Evolutionary conservation across 2,888 invertebrate genomes (phyloP), one percentile per base, ranked within the genome.

Genomic region (Bruchidius siliquastri): DNA sequence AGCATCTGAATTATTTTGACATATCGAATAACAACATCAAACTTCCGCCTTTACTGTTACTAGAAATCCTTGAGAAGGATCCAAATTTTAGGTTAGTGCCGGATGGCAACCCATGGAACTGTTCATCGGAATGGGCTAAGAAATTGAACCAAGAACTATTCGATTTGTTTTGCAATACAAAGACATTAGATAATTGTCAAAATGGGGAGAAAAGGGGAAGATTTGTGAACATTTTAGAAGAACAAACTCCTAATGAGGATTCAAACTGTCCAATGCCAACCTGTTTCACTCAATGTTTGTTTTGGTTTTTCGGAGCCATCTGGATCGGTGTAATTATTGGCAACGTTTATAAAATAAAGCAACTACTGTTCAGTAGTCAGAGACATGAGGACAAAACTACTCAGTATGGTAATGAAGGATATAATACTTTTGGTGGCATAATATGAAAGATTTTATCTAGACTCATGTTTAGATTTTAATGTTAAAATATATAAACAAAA

Each of bases 271-370:
- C 49, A 18, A 49, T 13, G 1, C 49, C 49, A 49, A 49, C 49
- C 49, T 77, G 78, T 69, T 78, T 78, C 30, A 73, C 73, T 30
- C 76, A 71, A 70, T 80, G 81, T 68, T 26, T 78, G 4, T 77
- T 76, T 49, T 82, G 81, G 81, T 76, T 77, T 20, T 20, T 78
- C 13, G 78, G 79, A 1, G 80, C 78, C 8, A 74, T 81, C 22
- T 82, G 82, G 82, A 49, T 77, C 22, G 82, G 82, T 3, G 73
- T 82, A 68, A 82, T 82, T 68, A 13, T 80, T 21, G 82, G 82
- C 32, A 81, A 81, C 72, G 22, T 79, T 10, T 77, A 75, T 68
- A 77, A 79, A 67, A 74, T 82, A 21, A 79, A 75, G 22, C 73
- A 70, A 3, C 67, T 82, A 18, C 18, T 81, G 20, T 80, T 74